Evolutionary conservation across 2,797 vertebrate species (phyloP).

Genomic region (Rhynchonycteris naso): DNA sequence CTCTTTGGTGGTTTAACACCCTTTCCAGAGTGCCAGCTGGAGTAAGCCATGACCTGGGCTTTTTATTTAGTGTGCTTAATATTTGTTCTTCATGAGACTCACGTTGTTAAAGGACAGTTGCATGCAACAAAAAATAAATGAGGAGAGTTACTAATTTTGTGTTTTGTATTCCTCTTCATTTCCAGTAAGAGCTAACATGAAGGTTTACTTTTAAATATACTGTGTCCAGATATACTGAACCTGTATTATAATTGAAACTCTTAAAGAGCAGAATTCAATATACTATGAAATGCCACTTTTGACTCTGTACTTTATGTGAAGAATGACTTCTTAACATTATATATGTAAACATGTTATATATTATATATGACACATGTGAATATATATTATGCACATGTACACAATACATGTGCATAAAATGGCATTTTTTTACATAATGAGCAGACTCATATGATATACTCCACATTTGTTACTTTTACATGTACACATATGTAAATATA

Average conservation of each 20-base stretch:
- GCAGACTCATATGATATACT: not conserved
- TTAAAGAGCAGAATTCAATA: conserved; percentile 27
- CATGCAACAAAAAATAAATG: not conserved
- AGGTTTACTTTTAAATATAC: not conserved
- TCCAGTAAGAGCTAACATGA: not conserved
- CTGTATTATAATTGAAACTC: not conserved
- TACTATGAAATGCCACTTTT: not conserved
- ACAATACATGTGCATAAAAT: not conserved
- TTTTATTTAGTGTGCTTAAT: conserved; percentile 48
- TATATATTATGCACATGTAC: not conserved
- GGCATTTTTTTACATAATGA: not conserved
- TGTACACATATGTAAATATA: not conserved
- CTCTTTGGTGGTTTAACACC: not conserved
- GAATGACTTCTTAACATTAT: not conserved
- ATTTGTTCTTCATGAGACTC: conserved; percentile 25
- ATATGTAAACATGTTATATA: not conserved
- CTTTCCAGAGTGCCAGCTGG: not conserved
- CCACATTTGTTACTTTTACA: not conserved
- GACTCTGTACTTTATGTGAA: not conserved
- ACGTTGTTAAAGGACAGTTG: conserved; percentile 30
- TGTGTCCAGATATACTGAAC: not conserved
- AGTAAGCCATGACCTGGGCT: not conserved
- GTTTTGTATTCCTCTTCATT: conserved; percentile 12
- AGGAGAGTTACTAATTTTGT: conserved; percentile 30
- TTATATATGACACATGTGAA: not conserved